Evolutionary conservation across 2,113 vertebrate genomes (phyloP), one percentile per base, ranked within the genome.

Genomic region (Myrmecophaga tridactyla): DNA sequence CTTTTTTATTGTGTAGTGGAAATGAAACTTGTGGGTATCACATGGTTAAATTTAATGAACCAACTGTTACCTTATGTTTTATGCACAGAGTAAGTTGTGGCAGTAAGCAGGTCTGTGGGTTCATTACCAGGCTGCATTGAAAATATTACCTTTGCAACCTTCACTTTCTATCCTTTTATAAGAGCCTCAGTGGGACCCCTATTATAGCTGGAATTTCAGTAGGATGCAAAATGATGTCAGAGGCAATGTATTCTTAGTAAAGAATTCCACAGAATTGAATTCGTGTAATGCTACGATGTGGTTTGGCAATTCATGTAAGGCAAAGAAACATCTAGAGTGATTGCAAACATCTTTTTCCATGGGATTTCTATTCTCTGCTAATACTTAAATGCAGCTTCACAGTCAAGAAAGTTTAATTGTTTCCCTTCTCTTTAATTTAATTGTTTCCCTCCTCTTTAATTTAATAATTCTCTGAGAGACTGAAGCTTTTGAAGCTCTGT

Each of bases 401-500:
- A 53, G n/a, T 51, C 34, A 67, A 65, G 8, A 87, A 43, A 29
- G 20, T 36, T 51, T 65, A 70, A 65, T 23, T 31, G 34, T 18
- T n/a, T 77, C 65, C 78, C 39, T 70, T 73, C 67, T 62, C 23
- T 91, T 83, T 95, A 78, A 84, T 89, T 23, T 76, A 91, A 69
- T 89, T n/a, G n/a, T n/a, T n/a, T n/a, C n/a, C n/a, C n/a, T n/a
- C n/a, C n/a, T 62, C 23, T 91, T 83, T 95, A 78, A 84, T 89
- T 23, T 76, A 91, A 69, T 89, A 80, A 92, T 87, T 53, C 96
- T 82, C 80, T 10, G n/a, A 94, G 92, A 48, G 63, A 48, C n/a
- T 8, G 58, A 77, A 58, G 51, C 17, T 29, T 81, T 51, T 11
- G 51, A 78, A 76, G 46, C 58, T 58, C 4, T 43, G 58, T 90